Evolutionary conservation across 1,140 invertebrate species (phyloP), one percentile per base, ranked within the genome.

Genomic region (Magallana angulata): DNA sequence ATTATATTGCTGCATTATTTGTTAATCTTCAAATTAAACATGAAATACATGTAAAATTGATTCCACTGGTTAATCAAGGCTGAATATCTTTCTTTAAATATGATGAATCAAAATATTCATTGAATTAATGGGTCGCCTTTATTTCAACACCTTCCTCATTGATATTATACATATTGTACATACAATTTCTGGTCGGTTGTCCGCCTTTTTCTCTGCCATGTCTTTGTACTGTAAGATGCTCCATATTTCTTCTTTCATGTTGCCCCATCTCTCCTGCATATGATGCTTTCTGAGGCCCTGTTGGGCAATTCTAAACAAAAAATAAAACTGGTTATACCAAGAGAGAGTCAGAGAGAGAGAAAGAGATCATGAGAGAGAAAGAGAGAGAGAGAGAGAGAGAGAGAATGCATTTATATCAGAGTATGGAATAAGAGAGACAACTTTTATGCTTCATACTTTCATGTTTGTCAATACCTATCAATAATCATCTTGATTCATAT

Each of bases 241-340:
- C 60, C 89, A 87, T n/a, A 94, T 90, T 85, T 94, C 92, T 60
- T 92, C 90, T 11, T 90, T 90, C 80, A 94, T 85, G 59, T 87
- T 84, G 16, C 82, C 85, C 93, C 93, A 94, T 36, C 91, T 89
- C 76, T 91, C 87, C 87, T 93, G 92, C 89, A 93, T 88, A 24
- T 91, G 87, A 14, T 82, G 76, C 85, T 92, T 92, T 18, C 93
- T 87, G 60, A 91, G 82, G 30, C 82, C 87, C 82, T 93, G 92
- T 80, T 91, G 86, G 12, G 90, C 90, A 80, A 92, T 85, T 83
- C 93, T 93, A 58, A 16, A 86, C 87, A 58, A 24, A 86, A 60
- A 56, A 71, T 12, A 11, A 81, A 5, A 80, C 7, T 12, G 7
- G 3, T 80, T 80, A 24, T 8, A 30, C 36, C 1, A 36, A 76